Evolutionary conservation across 2,113 vertebrate species (phyloP), one percentile per base, ranked within the genome.

Genomic region (Albula glossodonta): DNA sequence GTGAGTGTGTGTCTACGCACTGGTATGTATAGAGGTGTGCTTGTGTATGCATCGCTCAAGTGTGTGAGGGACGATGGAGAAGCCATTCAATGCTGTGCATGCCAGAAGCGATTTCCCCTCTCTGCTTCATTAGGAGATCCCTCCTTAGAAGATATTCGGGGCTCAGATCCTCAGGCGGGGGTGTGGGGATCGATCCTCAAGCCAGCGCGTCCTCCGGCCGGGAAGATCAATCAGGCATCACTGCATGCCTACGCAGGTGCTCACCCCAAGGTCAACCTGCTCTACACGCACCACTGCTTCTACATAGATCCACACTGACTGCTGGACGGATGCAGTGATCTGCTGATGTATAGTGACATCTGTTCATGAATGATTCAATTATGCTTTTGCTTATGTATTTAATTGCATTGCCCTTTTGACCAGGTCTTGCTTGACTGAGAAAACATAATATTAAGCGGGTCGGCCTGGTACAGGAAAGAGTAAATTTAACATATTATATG

Each of bases 141-240:
- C 53, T 56, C 53, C 12, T 7, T 12, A 12, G 53, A 56, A 12
- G 53, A 12, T 12, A 6, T 9, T 56, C 53, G 31, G 31, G 31
- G 31, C 31, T 41, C 1, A 41, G 31, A 41, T 41, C 31, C 31
- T 41, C 31, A 41, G 31, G 31, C 31, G 31, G 53, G 57, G 13
- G 11, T 78, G 53, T 19, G 86, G 88, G 87, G 83, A 88, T 87
- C 89, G 89, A 87, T 90, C 31, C 31, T 41, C 31, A 41, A 41
- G 31, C 31, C 31, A 41, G 31, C 31, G 31, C 31, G 31, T 41
- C 91, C 91, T 81, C 11, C 2, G 87, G 84, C 88, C 85, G 85
- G 90, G 84, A 81, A 89, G 89, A 93, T 93, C 89, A 93, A 91
- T 94, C 92, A 91, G 81, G 85, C 84, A 90, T 94, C 92, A 91